Evolutionary conservation across 1,140 invertebrate species (phyloP).

Genomic region (Nephotettix cincticeps): DNA sequence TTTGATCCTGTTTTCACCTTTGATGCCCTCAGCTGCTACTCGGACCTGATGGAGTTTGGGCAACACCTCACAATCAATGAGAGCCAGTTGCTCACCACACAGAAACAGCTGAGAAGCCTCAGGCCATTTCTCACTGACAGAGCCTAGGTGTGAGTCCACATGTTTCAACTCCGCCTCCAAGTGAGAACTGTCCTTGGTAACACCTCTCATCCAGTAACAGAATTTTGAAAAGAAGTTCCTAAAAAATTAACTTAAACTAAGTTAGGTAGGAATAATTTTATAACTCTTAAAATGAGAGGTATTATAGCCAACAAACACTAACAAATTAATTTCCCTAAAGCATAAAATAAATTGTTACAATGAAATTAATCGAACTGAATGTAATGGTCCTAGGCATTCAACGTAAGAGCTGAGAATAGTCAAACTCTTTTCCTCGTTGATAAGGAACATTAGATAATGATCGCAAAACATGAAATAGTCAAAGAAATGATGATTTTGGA

Average conservation of each 20-base stretch:
- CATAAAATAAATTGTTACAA: too few relatives aligned
- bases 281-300: not conserved
- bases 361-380: too few relatives aligned
- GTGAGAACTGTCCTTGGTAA: slow-evolving; percentile 50
- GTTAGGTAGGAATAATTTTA: not conserved
- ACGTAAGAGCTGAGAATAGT: too few relatives aligned
- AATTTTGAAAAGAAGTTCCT: slow-evolving; percentile 60
- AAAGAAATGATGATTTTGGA: too few relatives aligned
- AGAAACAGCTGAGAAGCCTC: slow-evolving; percentile 47
- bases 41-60: slow-evolving; percentile 61
- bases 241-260: slow-evolving; percentile 27
- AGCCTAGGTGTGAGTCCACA: slow-evolving; percentile 50
- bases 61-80: slow-evolving; percentile 58
- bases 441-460: too few relatives aligned
- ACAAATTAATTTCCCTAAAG: too few relatives aligned
- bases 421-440: too few relatives aligned
- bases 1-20: too few relatives aligned
- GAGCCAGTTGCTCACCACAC: slow-evolving; percentile 50
- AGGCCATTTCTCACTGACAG: not conserved
- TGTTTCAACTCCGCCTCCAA: slow-evolving; percentile 51
- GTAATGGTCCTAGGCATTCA: too few relatives aligned
- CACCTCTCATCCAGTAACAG: slow-evolving; percentile 58
- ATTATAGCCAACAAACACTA: too few relatives aligned
- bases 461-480: too few relatives aligned
- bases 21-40: slow-evolving; percentile 55